These are phyloP conservation scores for Odontamblyopus rebecca DNA, from an alignment of 2,797 vertebrate genomes.

Conservation along the genomic window DNA sequence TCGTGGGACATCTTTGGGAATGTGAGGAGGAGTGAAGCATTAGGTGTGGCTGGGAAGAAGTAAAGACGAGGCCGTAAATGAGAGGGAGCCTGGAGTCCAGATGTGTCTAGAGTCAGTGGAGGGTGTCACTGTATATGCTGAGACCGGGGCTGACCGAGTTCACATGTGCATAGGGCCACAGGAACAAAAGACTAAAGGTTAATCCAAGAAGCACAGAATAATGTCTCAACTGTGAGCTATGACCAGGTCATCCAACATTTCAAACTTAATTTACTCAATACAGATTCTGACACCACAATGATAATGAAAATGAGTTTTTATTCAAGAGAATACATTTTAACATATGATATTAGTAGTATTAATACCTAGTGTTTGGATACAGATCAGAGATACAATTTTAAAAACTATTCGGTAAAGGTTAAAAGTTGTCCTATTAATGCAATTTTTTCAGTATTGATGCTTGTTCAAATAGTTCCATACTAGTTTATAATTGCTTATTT, in stretches of 20 bases:
- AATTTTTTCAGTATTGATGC: no score
- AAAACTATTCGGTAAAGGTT: no score
- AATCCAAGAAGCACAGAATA: neutral
- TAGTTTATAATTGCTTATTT: no score
- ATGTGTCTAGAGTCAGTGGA: slow-evolving; percentile 53
- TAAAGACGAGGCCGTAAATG: slow-evolving; percentile 38
- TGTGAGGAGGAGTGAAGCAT: slow-evolving; percentile 22
- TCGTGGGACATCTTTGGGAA: slow-evolving; percentile 29
- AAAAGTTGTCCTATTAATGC: no score
- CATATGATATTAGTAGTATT: no score
- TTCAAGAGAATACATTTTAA: no score
- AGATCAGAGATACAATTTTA: neutral
- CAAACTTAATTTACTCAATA: no score
- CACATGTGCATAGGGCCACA: slow-evolving; percentile 45
- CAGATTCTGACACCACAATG: no score
- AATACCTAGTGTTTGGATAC: no score
- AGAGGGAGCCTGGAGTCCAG: slow-evolving; percentile 65
- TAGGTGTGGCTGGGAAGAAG: slow-evolving; percentile 55
- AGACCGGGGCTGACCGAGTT: slow-evolving; percentile 46
- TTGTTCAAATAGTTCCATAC: no score
- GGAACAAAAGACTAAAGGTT: slow-evolving; percentile 11
- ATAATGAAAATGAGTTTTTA: no score
- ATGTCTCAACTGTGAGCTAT: slow-evolving; percentile 22
- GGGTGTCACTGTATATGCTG: slow-evolving; percentile 51
- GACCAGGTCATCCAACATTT: no score